Conservation (phyloP, 2,797 vertebrate species). For the Florisuga fusca region DNA sequence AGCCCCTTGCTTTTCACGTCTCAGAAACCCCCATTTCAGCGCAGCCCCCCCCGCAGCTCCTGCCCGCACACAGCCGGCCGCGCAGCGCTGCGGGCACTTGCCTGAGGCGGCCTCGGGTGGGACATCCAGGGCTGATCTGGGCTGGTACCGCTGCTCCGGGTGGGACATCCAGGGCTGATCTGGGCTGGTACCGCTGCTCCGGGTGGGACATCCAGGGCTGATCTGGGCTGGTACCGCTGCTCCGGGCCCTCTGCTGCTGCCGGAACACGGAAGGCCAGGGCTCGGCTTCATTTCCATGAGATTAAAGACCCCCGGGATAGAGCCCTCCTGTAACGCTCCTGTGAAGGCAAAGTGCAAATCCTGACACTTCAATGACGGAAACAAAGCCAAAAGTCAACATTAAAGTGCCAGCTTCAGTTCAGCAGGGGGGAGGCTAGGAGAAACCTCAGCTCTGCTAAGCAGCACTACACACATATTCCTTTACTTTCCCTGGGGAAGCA, state of each 20-base stretch:
- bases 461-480: accelerated
- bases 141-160: too few species aligned
- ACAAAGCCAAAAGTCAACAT: slow-evolving; percentile 37
- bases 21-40: background rate
- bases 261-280: background rate
- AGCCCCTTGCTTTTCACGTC: accelerated
- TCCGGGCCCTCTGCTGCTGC: background rate
- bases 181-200: too few species aligned
- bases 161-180: too few species aligned
- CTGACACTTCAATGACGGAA: slow-evolving; percentile 59
- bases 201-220: too few species aligned
- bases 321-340: slow-evolving; percentile 47
- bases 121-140: background rate
- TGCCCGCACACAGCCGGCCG: too few species aligned
- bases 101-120: too few species aligned
- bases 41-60: background rate
- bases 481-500: background rate
- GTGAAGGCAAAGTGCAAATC: slow-evolving; percentile 50
- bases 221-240: background rate
- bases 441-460: background rate
- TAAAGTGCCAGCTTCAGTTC: slow-evolving; percentile 11
- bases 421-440: background rate
- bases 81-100: too few species aligned
- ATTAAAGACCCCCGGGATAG: slow-evolving; percentile 4
- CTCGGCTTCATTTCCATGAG: background rate